Evolutionary conservation across 2,888 invertebrate genomes (phyloP).

Genomic region (Bruchidius siliquastri): DNA sequence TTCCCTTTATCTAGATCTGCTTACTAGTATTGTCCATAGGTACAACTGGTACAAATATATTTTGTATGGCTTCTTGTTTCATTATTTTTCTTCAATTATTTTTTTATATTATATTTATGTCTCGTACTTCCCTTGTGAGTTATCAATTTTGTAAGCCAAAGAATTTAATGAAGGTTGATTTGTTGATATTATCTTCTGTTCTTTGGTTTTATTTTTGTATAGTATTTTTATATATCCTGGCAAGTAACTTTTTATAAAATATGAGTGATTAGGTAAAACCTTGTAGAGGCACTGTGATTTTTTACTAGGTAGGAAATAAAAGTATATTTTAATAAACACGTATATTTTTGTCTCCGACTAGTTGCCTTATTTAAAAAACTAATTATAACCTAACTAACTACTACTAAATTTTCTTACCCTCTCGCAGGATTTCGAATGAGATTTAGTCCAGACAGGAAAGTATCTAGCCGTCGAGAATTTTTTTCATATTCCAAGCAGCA

Average conservation of each 20-base stretch:
- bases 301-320: neutral
- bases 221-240: neutral
- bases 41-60: neutral
- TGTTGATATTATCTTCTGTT: no score
- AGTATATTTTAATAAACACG: neutral
- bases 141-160: neutral
- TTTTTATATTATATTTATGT: neutral
- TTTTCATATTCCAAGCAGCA: no score
- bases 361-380: no score
- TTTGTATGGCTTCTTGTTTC: neutral
- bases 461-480: no score
- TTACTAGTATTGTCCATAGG: neutral
- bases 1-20: no score
- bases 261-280: neutral
- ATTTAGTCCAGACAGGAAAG: no score
- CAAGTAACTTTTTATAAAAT: neutral
- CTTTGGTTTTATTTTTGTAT: no score
- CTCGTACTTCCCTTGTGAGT: neutral
- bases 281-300: neutral
- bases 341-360: neutral
- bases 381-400: no score
- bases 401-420: no score
- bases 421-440: no score
- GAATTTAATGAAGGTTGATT: no score
- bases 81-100: neutral